Conservation (phyloP, 1,140 invertebrate genomes). For the Trissolcus basalis region DNA sequence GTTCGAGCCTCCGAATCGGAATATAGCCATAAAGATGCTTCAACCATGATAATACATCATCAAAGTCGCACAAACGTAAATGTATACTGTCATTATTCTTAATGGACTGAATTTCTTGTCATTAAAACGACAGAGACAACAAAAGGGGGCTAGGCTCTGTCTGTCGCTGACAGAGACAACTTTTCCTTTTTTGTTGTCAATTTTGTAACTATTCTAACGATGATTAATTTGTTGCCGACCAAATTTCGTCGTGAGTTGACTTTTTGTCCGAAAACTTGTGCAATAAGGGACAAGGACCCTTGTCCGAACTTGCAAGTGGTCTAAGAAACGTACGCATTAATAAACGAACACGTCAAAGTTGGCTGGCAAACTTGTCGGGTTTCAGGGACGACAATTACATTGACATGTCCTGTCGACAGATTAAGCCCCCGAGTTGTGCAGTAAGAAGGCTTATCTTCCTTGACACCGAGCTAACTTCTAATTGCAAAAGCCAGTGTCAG, state of each 20-base stretch:
- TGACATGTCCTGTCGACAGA: conserved; percentile 5
- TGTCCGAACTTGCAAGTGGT: conserved; percentile 13
- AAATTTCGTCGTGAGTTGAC: too few species aligned
- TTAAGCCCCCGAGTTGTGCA: conserved; percentile 1
- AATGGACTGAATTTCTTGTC: conserved; percentile 11
- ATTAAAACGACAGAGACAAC: background rate
- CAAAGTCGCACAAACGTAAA: background rate
- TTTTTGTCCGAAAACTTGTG: background rate
- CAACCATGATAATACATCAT: conserved; percentile 3
- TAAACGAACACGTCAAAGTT: conserved; percentile 22
- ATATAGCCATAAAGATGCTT: conserved; percentile 21
- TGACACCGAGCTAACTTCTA: too few species aligned
- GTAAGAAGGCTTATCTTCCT: too few species aligned
- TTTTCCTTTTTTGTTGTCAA: background rate
- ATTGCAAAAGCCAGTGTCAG: too few species aligned
- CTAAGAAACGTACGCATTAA: conserved; percentile 27
- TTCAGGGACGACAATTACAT: conserved; percentile 9
- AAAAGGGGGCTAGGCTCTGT: too few species aligned
- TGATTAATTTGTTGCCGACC: background rate
- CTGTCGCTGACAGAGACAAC: background rate
- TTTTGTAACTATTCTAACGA: background rate
- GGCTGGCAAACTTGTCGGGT: conserved; percentile 4
- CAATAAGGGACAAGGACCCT: background rate
- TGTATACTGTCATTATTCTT: conserved; percentile 6
- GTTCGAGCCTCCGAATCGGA: conserved; percentile 12